Base-by-base conservation (phyloP, 2,888 invertebrate genomes). In the Parasteatoda lunata region DNA sequence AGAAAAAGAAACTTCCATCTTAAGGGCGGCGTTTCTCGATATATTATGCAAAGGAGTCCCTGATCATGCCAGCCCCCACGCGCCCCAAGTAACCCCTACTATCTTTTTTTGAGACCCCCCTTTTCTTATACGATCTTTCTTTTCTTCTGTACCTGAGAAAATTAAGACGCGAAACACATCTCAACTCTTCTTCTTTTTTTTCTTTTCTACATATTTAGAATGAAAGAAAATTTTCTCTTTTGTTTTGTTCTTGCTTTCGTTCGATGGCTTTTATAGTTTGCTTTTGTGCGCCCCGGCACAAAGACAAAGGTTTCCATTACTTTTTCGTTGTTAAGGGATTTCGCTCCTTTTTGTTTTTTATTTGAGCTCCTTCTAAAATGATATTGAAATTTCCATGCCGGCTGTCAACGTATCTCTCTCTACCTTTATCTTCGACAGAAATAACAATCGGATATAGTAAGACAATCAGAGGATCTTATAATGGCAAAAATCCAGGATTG, bases 81-180 rank as follows among this genome's bases (percentile, higher is more conserved):
- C 45, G 54, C 45, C 48, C 45, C 30, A 8, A 30, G 52, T 45
- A 11, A 15, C 47, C 47, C 69, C 13, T n/a, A 51, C 72, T 72
- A 15, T 69, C 69, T 48, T 69, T 45, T 69, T 30, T 65, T 6
- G 65, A 65, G 30, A 30, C 30, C 30, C 30, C 30, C 30, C 30
- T 30, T 30, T 30, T 30, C 30, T 30, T 30, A 30, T 30, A 30
- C 30, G 30, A 30, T 30, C 30, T 30, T 30, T 30, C 30, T 30
- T 30, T 59, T 59, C 59, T 59, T 5, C 59, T 59, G 15, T 71
- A 83, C 83, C 76, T 83, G 76, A 76, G 83, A 77, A 83, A 83
- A 83, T 83, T 83, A 83, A 83, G 83, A 83, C 83, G 65, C 77
- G 71, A 70, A 83, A 83, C 75, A 70, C 83, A 77, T 83, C 69